Evolutionary conservation across 2,113 vertebrate species (phyloP), one percentile per base, ranked within the genome.

Genomic region (Porphyrio hochstetteri): DNA sequence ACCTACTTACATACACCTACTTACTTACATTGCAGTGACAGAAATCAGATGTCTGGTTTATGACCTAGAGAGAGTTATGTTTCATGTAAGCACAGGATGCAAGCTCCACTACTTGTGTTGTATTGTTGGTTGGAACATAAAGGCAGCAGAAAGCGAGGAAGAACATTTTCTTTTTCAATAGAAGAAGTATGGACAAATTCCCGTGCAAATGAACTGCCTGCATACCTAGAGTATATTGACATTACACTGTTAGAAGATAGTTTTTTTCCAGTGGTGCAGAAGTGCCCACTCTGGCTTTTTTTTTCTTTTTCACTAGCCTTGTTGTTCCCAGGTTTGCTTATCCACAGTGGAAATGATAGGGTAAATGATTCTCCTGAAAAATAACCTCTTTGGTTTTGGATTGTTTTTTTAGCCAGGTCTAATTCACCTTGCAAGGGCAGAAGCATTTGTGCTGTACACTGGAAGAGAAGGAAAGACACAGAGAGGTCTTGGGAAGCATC

Each of bases 11-110:
- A 0, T 15, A n/a, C n/a, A n/a, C n/a, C n/a, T n/a, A 16, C 35
- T 20, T 71, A 9, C 24, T 40, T 78, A 10, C 0, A 0, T 15
- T 59, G 13, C 16, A 68, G 18, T 13, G 3, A 16, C 0, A 0
- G 10, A 19, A 74, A 10, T 33, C 4, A 61, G 48, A 60, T 71
- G 82, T 94, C 64, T 13, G 36, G 7, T 53, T 72, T 44, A 33
- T 61, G 65, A 27, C 9, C 25, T 3, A 50, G 16, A 31, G 27
- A 0, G 3, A 2, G 3, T 2, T 29, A 20, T 79, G 16, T 38
- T 82, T 68, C 53, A 33, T 29, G 14, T 53, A 2, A 68, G 21
- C 27, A 28, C 11, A 38, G 31, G 11, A 7, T 33, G 7, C 1
- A 3, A 79, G 7, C 16, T 84, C 35, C n/a, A 5, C 9, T 80